phyloP scores from a whole-genome alignment of 2,113 vertebrate species.

The Cheirogaleus medius region DNA sequence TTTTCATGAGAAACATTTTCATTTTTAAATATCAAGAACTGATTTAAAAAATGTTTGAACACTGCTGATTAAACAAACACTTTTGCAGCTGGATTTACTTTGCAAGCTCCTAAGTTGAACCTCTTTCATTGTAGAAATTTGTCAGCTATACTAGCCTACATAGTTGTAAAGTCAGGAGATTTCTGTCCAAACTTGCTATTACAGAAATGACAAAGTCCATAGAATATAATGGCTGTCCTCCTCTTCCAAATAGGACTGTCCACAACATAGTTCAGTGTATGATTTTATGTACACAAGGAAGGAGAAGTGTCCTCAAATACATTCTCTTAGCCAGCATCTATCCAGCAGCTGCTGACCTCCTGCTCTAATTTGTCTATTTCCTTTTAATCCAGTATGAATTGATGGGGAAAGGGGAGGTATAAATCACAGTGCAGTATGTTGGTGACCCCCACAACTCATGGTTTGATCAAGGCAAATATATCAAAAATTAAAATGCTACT shows the following conservation, averaged over 20 bases:
- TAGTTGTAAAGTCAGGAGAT: no score
- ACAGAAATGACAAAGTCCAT: not conserved
- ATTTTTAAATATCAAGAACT: conserved; percentile 47
- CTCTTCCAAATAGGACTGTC: not conserved
- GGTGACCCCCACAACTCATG: not conserved
- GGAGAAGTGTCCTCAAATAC: not conserved
- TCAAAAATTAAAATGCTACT: not conserved
- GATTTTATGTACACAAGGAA: not conserved
- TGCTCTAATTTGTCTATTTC: not conserved
- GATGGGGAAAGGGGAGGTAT: not conserved
- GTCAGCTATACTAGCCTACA: no score
- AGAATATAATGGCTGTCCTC: not conserved
- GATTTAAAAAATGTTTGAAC: not conserved
- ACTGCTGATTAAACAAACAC: not conserved
- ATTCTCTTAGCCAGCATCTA: not conserved
- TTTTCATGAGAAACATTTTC: not conserved
- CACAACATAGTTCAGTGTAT: not conserved
- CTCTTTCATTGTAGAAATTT: conserved; percentile 21
- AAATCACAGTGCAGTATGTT: not conserved
- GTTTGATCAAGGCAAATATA: not conserved
- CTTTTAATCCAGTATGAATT: not conserved
- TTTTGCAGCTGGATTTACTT: not conserved
- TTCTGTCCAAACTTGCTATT: no score
- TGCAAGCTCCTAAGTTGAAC: not conserved
- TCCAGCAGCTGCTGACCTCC: not conserved